A percentile compares a stretch with the other conserved stretches of the same genome.
phyloP scores from a whole-genome alignment of 2,797 vertebrate species.

The Coluber constrictor region DNA sequence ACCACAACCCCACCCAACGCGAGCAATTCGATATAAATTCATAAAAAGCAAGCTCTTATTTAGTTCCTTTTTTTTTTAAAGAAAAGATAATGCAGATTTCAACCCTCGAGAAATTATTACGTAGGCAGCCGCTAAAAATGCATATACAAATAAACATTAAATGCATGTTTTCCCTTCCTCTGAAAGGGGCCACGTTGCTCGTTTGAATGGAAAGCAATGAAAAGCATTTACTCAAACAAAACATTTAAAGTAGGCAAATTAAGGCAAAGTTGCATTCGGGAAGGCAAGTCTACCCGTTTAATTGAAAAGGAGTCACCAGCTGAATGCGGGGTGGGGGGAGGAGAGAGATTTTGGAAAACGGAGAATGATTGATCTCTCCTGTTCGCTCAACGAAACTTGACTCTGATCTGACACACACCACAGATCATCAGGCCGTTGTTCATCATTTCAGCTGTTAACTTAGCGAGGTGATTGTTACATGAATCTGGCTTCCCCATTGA shows the following conservation, averaged over 20 bases:
- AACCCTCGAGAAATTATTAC: slow-evolving; percentile 48
- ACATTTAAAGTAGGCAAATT: slow-evolving; percentile 53
- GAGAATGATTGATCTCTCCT: background rate
- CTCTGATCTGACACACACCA: background rate
- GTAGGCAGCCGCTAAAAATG: slow-evolving; percentile 37
- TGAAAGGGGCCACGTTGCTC: slow-evolving; percentile 38
- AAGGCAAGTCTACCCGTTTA: background rate
- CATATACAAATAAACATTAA: slow-evolving; percentile 4
- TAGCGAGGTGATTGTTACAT: background rate
- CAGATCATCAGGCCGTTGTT: background rate
- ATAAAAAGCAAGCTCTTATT: slow-evolving; percentile 53
- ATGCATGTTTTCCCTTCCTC: slow-evolving; percentile 38
- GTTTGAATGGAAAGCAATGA: slow-evolving; percentile 33
- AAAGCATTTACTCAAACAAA: slow-evolving; percentile 60
- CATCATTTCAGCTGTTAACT: background rate
- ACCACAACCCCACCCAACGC: slow-evolving; percentile 36
- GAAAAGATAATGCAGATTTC: slow-evolving; percentile 55
- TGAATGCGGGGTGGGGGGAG: background rate
- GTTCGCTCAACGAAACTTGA: background rate
- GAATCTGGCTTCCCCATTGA: background rate
- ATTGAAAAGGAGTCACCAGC: background rate
- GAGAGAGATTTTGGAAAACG: background rate
- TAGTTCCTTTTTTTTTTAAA: slow-evolving; percentile 23
- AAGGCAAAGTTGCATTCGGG: slow-evolving; percentile 11
- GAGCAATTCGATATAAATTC: slow-evolving; percentile 55